Evolutionary conservation across 1,140 invertebrate genomes (phyloP).

Genomic region (Apis laboriosa): DNA sequence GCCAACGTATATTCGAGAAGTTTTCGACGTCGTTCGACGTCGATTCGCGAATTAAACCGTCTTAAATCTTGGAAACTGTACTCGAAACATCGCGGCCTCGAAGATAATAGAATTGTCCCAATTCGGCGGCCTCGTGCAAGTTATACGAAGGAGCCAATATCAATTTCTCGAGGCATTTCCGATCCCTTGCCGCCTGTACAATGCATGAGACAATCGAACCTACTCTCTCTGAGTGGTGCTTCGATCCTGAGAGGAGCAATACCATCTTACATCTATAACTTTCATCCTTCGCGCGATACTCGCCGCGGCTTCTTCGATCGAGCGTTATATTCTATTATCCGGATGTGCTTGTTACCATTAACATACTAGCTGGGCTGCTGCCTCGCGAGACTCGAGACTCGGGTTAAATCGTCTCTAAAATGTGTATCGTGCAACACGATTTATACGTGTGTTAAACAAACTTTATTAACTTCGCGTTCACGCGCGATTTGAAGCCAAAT

Average conservation of each 20-base stretch:
- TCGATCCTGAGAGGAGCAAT: background rate
- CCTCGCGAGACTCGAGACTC: too few species aligned
- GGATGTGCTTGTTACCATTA: constrained; percentile 32
- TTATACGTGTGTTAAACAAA: too few species aligned
- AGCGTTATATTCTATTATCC: constrained; percentile 38
- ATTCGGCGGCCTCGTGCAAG: constrained; percentile 53
- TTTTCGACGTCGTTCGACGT: background rate
- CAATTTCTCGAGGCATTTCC: constrained; percentile 65
- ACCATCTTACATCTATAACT: constrained; percentile 32
- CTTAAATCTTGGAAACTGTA: constrained; percentile 30
- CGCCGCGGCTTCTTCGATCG: background rate
- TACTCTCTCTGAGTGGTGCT: constrained; percentile 9
- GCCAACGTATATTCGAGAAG: background rate
- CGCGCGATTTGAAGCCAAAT: too few species aligned
- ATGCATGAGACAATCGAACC: constrained; percentile 67
- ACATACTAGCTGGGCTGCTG: constrained; percentile 27
- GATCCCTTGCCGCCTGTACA: constrained; percentile 61
- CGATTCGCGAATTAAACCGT: constrained; percentile 22
- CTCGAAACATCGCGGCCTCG: constrained; percentile 56
- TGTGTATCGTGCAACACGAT: too few species aligned
- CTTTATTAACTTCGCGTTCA: too few species aligned
- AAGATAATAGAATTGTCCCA: constrained; percentile 66
- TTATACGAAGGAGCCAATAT: constrained; percentile 69
- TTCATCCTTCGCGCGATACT: constrained; percentile 29
- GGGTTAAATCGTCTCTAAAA: too few species aligned